A percentile compares a stretch with the other conserved stretches of the same genome.
These are phyloP conservation scores for Gymnoscopelus braueri DNA, from an alignment of 2,797 vertebrate species.

Conservation along the genomic window DNA sequence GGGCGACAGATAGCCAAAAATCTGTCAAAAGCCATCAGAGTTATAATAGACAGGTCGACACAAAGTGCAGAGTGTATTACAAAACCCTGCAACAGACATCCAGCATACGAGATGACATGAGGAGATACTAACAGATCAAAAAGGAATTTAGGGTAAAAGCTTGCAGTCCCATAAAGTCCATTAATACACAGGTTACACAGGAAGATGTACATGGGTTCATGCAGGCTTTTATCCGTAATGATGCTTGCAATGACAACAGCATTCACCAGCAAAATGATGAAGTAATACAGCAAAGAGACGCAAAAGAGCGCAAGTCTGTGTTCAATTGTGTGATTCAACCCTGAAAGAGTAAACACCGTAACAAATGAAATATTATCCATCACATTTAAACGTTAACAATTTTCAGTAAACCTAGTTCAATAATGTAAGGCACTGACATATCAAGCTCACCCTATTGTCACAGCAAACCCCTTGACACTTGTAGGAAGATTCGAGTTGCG, in stretches of 20 bases:
- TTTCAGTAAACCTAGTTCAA: too few species aligned
- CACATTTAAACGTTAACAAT: neutral
- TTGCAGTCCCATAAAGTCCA: constrained; percentile 47
- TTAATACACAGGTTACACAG: constrained; percentile 53
- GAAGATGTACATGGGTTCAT: constrained; percentile 64
- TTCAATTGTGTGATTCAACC: constrained; percentile 3
- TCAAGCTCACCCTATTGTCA: too few species aligned
- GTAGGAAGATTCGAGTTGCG: too few species aligned
- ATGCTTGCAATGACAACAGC: constrained; percentile 26
- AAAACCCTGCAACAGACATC: constrained; percentile 48
- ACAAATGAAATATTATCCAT: constrained; percentile 5
- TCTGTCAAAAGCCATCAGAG: constrained; percentile 67
- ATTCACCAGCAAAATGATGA: constrained; percentile 6
- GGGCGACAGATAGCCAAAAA: constrained; percentile 66
- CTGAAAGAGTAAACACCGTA: constrained; percentile 5
- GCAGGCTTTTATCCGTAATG: constrained; percentile 43
- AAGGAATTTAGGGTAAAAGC: constrained; percentile 59
- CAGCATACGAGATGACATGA: constrained; percentile 53
- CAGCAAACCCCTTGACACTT: too few species aligned
- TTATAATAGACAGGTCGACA: constrained; percentile 50
- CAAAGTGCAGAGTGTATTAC: constrained; percentile 40
- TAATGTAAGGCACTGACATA: too few species aligned
- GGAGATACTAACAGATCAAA: constrained; percentile 50
- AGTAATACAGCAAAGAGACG: constrained; percentile 6
- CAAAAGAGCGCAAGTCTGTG: constrained; percentile 1